Evolutionary conservation across 2,113 vertebrate species (phyloP), one percentile per base, ranked within the genome.

Genomic region (Poeciliopsis turrubarensis): DNA sequence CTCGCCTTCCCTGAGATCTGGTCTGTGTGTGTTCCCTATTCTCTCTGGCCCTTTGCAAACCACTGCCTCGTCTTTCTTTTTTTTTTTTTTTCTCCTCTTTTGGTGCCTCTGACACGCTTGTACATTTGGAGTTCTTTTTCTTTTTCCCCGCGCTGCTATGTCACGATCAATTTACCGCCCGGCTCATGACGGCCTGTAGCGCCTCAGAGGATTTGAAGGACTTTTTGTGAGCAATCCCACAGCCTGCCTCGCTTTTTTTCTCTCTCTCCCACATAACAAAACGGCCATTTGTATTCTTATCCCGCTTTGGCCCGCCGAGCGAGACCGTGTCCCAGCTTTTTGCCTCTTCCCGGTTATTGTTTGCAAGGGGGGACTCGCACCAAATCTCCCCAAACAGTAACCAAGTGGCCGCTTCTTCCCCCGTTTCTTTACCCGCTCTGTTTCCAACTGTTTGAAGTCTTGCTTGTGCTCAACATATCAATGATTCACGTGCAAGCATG

Each of bases 81-180:
- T 57, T 54, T 9, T 54, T 14, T 51, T 51, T 51, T 51, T 22
- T 19, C 9, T 25, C 7, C 7, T 54, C 17, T 57, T 57, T 57
- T 57, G 51, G 86, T 90, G 87, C 80, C 77, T 82, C 71, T 78
- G 92, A 92, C 90, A 91, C 77, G 83, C 91, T 89, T 72, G 83
- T 91, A 83, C 83, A 78, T 89, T 89, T 87, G 71, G 75, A 81
- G 39, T 82, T 82, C 81, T 80, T 89, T 89, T 81, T 85, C 62
- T 80, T 65, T 73, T 72, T 90, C 78, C 78, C 78, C 86, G 79
- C 81, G 69, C 72, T 73, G 84, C 87, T 81, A 65, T 92, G 93
- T 94, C 91, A 87, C 72, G 85, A 94, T 94, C 92, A 93, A 94
- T 94, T 94, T 94, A 80, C 88, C 91, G 89, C 90, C 91, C 89